Percentiles rank a stretch among this genome's conserved stretches.
Conservation (phyloP, 2,888 invertebrate species). For the Chymomyza amoena region DNA sequence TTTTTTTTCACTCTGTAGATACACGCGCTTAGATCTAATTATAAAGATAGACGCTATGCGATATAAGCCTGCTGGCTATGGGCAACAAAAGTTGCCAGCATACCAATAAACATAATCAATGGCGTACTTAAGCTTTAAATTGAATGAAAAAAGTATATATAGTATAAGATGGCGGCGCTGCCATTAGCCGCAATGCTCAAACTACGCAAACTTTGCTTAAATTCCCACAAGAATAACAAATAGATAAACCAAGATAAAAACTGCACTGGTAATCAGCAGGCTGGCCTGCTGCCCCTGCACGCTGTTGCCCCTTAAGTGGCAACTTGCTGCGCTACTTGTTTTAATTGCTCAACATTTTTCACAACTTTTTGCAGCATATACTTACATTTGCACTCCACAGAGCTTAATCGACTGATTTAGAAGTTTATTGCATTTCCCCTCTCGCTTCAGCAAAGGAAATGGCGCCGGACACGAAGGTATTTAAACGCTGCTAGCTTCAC, state of each 20-base stretch:
- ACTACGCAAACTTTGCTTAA: neutral
- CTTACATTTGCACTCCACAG: slow-evolving; percentile 46
- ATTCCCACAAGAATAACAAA: neutral
- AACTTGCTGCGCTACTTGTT: slow-evolving; percentile 51
- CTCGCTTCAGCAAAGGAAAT: slow-evolving; percentile 52
- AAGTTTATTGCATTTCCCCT: slow-evolving; percentile 65
- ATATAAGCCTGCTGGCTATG: neutral
- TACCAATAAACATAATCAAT: neutral
- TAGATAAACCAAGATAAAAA: neutral
- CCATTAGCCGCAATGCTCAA: neutral
- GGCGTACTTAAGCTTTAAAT: neutral
- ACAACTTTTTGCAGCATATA: slow-evolving; percentile 37
- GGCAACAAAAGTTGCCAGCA: neutral
- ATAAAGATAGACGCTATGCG: slow-evolving; percentile 56
- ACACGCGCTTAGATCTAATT: slow-evolving; percentile 55
- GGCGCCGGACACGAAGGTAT: slow-evolving; percentile 64
- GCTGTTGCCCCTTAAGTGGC: neutral
- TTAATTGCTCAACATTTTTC: slow-evolving; percentile 69
- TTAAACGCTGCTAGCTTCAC: slow-evolving; percentile 47
- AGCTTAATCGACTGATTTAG: slow-evolving; percentile 71
- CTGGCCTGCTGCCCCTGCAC: neutral
- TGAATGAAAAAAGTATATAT: neutral
- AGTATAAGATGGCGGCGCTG: neutral
- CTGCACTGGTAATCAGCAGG: neutral
- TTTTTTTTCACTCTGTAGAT: slow-evolving; percentile 20